Conservation (phyloP, 1,140 invertebrate species). For the Mylabris phalerata region DNA sequence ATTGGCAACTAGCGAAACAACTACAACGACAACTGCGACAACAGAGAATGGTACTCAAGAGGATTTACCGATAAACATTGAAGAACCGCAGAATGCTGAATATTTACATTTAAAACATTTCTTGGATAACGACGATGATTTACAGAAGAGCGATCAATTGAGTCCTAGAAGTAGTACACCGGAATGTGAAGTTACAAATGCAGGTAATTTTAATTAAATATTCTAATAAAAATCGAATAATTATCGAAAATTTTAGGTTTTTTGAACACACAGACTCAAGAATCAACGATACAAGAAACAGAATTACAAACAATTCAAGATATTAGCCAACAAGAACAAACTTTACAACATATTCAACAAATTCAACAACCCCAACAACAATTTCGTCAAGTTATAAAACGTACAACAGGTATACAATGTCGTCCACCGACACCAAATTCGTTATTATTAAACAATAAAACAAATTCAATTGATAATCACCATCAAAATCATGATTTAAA, state of each 20-base stretch:
- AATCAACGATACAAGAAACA: constrained; percentile 8
- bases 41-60: constrained; percentile 5
- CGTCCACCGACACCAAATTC: constrained; percentile 18
- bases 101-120: constrained; percentile 40
- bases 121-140: constrained; percentile 32
- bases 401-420: constrained; percentile 28
- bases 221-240: neutral
- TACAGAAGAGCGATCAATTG: constrained; percentile 24
- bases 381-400: constrained; percentile 19
- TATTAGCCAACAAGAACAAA: constrained; percentile 4
- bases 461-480: neutral
- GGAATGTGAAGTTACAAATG: constrained; percentile 15
- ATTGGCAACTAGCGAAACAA: neutral
- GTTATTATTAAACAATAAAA: no score
- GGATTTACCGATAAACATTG: constrained; percentile 19
- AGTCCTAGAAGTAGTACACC: constrained; percentile 5
- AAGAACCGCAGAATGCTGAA: constrained; percentile 31
- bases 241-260: neutral
- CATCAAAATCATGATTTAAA: constrained; percentile 13
- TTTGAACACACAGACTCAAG: constrained; percentile 8
- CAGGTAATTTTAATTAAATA: neutral
- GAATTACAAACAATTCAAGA: neutral
- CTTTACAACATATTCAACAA: neutral
- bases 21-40: constrained; percentile 9
- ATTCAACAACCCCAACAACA: constrained; percentile 4